Conservation (phyloP, 2,888 invertebrate species). For the Drosophila parthenogenetica region DNA sequence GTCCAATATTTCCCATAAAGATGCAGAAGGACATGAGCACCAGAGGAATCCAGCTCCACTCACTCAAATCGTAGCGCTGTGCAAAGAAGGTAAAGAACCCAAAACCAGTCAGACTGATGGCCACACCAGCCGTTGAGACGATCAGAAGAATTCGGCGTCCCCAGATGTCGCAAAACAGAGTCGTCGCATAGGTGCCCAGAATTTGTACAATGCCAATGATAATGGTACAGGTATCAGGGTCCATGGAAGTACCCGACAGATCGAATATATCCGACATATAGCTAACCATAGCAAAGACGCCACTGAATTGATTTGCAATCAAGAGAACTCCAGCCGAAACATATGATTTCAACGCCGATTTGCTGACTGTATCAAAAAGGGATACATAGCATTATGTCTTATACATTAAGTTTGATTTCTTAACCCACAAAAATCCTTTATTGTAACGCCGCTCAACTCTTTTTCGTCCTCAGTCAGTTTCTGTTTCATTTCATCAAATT, state of each 20-base stretch:
- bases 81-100: slow-evolving; percentile 73
- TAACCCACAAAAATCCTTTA: slow-evolving; percentile 73
- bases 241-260: slow-evolving; percentile 71
- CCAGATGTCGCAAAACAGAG: slow-evolving; percentile 77
- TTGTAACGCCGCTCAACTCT: slow-evolving; percentile 21
- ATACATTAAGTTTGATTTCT: not conserved
- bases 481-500: slow-evolving; percentile 66
- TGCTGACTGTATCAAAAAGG: slow-evolving; percentile 61
- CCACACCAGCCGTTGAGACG: slow-evolving; percentile 74
- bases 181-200: slow-evolving; percentile 75
- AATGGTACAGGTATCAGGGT: slow-evolving; percentile 81
- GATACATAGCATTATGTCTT: not conserved
- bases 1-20: slow-evolving; percentile 80
- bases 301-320: slow-evolving; percentile 79
- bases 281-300: slow-evolving; percentile 80
- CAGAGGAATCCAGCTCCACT: slow-evolving; percentile 79
- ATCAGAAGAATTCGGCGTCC: slow-evolving; percentile 80
- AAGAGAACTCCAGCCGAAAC: slow-evolving; percentile 66
- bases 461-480: slow-evolving; percentile 54
- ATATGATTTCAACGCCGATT: slow-evolving; percentile 69
- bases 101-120: slow-evolving; percentile 70
- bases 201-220: slow-evolving; percentile 81
- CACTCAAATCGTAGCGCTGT: slow-evolving; percentile 48
- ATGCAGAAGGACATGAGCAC: slow-evolving; percentile 79
- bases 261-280: slow-evolving; percentile 83